A percentile compares a stretch with the other conserved stretches of the same genome.
Evolutionary conservation across 2,113 vertebrate species (phyloP).

Genomic region (Siphamia tubifer): DNA sequence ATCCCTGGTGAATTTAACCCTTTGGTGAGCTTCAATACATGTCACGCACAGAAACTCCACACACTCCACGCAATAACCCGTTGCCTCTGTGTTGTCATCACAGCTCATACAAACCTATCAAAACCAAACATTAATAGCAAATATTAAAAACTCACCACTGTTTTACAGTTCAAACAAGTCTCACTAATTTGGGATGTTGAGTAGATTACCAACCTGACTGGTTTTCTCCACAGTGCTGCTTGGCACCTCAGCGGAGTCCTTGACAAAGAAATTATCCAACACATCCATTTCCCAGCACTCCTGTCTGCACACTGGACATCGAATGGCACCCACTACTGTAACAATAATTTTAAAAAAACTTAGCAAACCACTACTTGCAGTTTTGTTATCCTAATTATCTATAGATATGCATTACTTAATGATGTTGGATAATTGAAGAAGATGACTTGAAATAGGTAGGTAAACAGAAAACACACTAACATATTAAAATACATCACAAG

Average conservation of each 20-base stretch:
- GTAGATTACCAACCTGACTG: conserved; percentile 85
- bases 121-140: neutral
- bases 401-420: neutral
- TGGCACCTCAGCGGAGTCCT: conserved; percentile 95
- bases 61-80: conserved; percentile 96
- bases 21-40: conserved; percentile 94
- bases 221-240: conserved; percentile 98
- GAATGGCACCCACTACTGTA: conserved; percentile 86
- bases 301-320: conserved; percentile 94
- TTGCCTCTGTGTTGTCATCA: conserved; percentile 96
- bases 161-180: neutral
- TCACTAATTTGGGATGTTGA: too few relatives aligned
- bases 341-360: neutral
- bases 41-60: conserved; percentile 97
- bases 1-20: conserved; percentile 97
- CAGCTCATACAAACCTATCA: conserved; percentile 94
- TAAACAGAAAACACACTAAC: too few relatives aligned
- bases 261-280: conserved; percentile 98
- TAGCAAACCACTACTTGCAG: neutral
- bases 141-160: neutral
- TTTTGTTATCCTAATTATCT: neutral
- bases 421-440: too few relatives aligned
- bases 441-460: too few relatives aligned
- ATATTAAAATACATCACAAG: too few relatives aligned
- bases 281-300: conserved; percentile 96